Evolutionary conservation across 2,113 vertebrate genomes (phyloP), one percentile per base, ranked within the genome.

Genomic region (Tympanuchus pallidicinctus): DNA sequence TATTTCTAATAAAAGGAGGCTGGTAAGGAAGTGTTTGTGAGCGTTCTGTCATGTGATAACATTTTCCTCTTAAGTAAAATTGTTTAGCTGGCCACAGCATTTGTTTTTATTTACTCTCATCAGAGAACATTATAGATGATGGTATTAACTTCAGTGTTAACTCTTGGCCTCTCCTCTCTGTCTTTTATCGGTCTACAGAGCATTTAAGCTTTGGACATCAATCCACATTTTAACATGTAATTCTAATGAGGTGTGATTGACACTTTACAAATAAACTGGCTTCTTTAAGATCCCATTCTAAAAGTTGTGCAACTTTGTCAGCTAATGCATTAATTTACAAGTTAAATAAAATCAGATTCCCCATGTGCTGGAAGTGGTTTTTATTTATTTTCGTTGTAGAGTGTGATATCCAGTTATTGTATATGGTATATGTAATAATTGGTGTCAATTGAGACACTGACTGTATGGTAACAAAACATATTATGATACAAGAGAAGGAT

Each of bases 11-110:
- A 79, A 94, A 92, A 95, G 43, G 61, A 25, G 40, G 43, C 78
- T 96, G 91, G 70, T 97, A 97, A 96, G 88, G 85, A 93, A 95
- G 94, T 86, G 77, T 88, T 92, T 92, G 75, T 76, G 65, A 96
- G 82, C 71, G 65, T 98, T 48, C 86, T 97, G 92, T 61, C 30
- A 57, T 82, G 36, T 10, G 25, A 72, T 78, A 72, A 74, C 19
- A 66, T 81, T 93, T 65, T 83, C 16, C 73, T 75, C 5, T 3
- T 93, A 61, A 38, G 47, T 78, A 88, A 90, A 96, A 92, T 20
- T 63, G 30, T 40, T 72, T 61, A 94, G 70, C 70, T 93, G 80
- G 87, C 67, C 91, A 25, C 70, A 87, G 48, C 54, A 60, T 89
- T 96, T 72, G 21, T 72, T 94, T 90, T 86, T 86, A 94, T 93